Conservation (phyloP, 2,113 vertebrate species). For the Rhizomys pruinosus region DNA sequence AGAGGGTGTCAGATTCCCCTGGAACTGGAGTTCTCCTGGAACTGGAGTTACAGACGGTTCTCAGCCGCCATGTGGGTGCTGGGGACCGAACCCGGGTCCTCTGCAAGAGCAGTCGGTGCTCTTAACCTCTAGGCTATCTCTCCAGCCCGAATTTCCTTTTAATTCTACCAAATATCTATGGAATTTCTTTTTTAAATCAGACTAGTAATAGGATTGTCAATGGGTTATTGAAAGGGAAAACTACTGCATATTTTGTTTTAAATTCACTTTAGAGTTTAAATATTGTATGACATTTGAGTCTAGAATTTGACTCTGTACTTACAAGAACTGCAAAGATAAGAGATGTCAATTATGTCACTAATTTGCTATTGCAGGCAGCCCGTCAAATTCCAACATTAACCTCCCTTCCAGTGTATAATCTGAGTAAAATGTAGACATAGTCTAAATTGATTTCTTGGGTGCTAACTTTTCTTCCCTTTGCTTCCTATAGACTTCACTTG, state of each 20-base stretch:
- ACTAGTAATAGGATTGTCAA: constrained; percentile 74
- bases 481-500: background rate
- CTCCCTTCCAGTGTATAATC: constrained; percentile 64
- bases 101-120: no score
- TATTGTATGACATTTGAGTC: constrained; percentile 36
- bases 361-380: constrained; percentile 73
- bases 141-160: constrained; percentile 76
- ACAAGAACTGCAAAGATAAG: constrained; percentile 52
- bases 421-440: constrained; percentile 62
- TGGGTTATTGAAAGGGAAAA: constrained; percentile 78
- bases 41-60: no score
- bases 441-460: constrained; percentile 76
- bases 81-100: no score
- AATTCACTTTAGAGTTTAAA: constrained; percentile 67
- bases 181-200: constrained; percentile 74
- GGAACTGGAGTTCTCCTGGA: no score
- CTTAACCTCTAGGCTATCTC: no score
- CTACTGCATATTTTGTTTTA: constrained; percentile 59
- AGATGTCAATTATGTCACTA: constrained; percentile 77
- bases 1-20: no score
- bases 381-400: constrained; percentile 71
- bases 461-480: constrained; percentile 51
- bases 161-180: constrained; percentile 64
- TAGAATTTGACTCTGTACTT: constrained; percentile 55
- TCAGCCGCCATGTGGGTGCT: no score